Conservation (phyloP, 2,888 invertebrate species). For the Lacanobia wlatinum region DNA sequence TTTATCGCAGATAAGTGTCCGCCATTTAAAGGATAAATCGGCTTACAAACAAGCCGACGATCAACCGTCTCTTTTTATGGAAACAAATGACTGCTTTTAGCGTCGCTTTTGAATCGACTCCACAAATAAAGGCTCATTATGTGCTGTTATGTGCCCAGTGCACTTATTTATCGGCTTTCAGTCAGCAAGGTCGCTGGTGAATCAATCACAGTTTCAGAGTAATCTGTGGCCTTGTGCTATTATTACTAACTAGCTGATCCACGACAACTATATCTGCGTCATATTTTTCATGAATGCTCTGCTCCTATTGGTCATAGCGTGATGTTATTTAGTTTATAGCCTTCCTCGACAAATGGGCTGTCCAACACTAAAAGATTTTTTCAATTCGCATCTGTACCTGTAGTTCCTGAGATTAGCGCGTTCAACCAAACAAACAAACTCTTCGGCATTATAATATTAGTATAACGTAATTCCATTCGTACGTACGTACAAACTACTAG, state of each 20-base stretch:
- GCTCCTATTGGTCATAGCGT: no score
- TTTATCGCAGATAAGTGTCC: neutral
- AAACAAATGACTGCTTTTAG: neutral
- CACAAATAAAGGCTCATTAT: neutral
- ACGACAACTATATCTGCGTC: no score
- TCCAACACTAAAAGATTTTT: no score
- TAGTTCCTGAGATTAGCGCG: no score
- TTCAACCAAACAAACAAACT: no score
- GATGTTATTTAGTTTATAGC: no score
- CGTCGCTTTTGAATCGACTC: neutral
- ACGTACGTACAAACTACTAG: conserved; percentile 13
- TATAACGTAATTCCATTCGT: neutral
- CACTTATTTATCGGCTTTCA: neutral
- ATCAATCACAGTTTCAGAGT: conserved; percentile 11
- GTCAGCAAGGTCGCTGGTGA: neutral
- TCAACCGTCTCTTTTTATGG: neutral
- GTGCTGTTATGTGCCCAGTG: neutral
- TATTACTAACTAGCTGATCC: conserved; percentile 9
- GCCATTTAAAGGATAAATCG: neutral
- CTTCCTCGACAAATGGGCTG: no score
- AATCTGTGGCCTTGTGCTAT: conserved; percentile 7
- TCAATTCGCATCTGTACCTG: no score
- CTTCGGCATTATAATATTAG: no score
- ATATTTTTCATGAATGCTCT: no score
- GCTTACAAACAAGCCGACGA: neutral